Evolutionary conservation across 2,888 invertebrate species (phyloP).

Genomic region (Amblyteles armatorius): DNA sequence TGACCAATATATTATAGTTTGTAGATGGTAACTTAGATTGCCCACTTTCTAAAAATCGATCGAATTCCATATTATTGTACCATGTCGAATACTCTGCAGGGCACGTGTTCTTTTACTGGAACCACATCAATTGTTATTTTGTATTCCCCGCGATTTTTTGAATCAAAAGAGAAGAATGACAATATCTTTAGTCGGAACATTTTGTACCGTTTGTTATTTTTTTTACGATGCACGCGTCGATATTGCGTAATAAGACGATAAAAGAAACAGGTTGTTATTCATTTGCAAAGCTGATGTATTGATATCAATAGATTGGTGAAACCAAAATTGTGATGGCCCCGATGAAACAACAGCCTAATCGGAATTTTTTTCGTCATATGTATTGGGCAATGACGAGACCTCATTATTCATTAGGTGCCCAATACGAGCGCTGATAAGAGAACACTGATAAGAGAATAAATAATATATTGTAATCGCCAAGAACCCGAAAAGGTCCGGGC

Average conservation of each 20-base stretch:
- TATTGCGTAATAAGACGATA: no score
- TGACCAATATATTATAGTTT: not conserved
- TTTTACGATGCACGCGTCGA: no score
- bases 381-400: slow-evolving; percentile 18
- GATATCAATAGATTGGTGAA: slow-evolving; percentile 38
- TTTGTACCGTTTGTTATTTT: no score
- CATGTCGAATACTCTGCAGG: no score
- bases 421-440: slow-evolving; percentile 10
- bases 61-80: no score
- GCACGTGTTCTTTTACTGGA: no score
- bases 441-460: slow-evolving; percentile 15
- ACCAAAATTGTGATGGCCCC: slow-evolving; percentile 30
- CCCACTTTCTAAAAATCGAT: no score
- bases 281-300: slow-evolving; percentile 26
- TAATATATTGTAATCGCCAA: slow-evolving; percentile 2
- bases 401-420: not conserved
- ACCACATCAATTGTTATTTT: no score
- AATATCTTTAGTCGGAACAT: no score
- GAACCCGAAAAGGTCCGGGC: slow-evolving; percentile 51
- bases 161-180: no score
- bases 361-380: slow-evolving; percentile 36
- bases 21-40: not conserved
- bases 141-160: no score
- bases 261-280: no score
- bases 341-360: slow-evolving; percentile 8